Evolutionary conservation across 1,140 invertebrate species (phyloP).

Genomic region (Uloborus diversus): DNA sequence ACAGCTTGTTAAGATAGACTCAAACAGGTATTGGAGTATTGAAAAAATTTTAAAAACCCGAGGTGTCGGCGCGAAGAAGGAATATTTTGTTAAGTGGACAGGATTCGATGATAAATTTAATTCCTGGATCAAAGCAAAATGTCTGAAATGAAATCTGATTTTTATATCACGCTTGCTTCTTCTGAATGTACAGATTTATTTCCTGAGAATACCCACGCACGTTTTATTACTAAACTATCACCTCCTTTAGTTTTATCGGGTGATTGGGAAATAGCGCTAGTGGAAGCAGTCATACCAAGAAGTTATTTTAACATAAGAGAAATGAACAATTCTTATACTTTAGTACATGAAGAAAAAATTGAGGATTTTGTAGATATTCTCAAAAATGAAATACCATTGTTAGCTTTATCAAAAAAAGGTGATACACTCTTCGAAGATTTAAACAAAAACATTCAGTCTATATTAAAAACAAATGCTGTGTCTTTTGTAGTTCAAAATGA

Average conservation of each 20-base stretch:
- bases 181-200: not conserved
- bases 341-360: too few relatives aligned
- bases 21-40: not conserved
- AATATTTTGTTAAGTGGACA: constrained; percentile 1
- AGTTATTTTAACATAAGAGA: constrained; percentile 19
- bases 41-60: constrained; percentile 15
- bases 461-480: not conserved
- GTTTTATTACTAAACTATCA: constrained; percentile 18
- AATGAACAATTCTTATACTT: too few relatives aligned
- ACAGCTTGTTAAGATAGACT: not conserved
- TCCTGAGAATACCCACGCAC: not conserved
- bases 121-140: not conserved
- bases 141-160: not conserved
- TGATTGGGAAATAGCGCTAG: not conserved
- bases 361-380: not conserved
- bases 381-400: not conserved
- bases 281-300: constrained; percentile 18
- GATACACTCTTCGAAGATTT: not conserved
- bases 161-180: not conserved
- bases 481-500: too few relatives aligned
- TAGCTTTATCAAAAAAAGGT: not conserved
- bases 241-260: not conserved
- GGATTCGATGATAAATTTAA: not conserved
- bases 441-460: not conserved
- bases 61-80: not conserved